Base-by-base conservation (phyloP, 2,113 vertebrate genomes). In the Microtus ochrogaster region DNA sequence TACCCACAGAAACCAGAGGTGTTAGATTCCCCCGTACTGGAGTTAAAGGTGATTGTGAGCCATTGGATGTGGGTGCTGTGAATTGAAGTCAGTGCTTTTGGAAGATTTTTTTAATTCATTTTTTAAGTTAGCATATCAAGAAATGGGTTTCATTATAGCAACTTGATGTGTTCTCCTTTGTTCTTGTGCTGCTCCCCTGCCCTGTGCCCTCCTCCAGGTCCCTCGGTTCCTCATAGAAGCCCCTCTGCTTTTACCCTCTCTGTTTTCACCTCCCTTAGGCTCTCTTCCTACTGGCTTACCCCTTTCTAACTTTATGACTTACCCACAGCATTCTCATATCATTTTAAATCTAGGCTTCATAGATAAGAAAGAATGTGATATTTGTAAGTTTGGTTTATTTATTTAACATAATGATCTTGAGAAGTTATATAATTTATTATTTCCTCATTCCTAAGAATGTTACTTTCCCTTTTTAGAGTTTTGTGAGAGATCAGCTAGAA, bases 401-500 rank as follows among this genome's bases (percentile, higher is more conserved):
- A 13, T 55, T 72, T 74, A 74, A 19, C 68, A 58, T 58, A 74
- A 74, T 74, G 68, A 39, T 73, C 12, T 81, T 95, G 94, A 85
- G 65, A 90, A 87, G 17, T 70, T 94, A 7, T 58, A 72, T 26
- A 74, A 91, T 72, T 90, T 86, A 94, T n/a, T 93, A 86, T 89
- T 95, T 94, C 72, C 21, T 92, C 16, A 55, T 55, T 55, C 16
- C 16, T 55, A 55, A 91, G 9, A 95, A 61, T 95, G 5, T 94
- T 96, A 19, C 41, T 82, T 85, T 91, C 86, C 82, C 82, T 92
- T 98, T 98, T 81, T 97, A 99, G 99, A 99, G 98, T 92, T 99
- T 99, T 68, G 99, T 99, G 52, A 99, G 98, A 98, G 99, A 99
- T 92, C 99, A 99, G 96, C 98, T 99, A 97, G 99, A 99, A 97